These are phyloP conservation scores for Antechinus stuartii DNA, from an alignment of 2,113 vertebrate species.

Conservation along the genomic window DNA sequence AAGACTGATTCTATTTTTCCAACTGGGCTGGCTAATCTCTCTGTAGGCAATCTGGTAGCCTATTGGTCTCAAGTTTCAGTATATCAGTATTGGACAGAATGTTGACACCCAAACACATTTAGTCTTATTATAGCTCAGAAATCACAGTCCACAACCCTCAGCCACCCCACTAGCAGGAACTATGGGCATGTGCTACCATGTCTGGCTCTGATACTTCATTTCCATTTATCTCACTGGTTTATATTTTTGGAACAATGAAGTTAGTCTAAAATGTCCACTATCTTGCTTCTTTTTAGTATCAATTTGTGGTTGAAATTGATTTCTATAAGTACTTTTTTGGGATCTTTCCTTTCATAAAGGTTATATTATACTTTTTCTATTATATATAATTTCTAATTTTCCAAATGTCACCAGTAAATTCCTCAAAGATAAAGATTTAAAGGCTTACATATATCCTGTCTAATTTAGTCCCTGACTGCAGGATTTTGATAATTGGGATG, in stretches of 20 bases:
- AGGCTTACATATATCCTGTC: neutral
- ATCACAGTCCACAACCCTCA: neutral
- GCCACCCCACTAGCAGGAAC: neutral
- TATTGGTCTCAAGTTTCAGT: neutral
- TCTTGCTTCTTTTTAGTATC: neutral
- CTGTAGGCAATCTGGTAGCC: neutral
- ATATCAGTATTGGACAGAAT: neutral
- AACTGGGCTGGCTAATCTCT: neutral
- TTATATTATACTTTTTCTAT: neutral
- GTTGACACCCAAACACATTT: neutral
- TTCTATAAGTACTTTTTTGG: neutral
- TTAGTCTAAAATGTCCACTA: neutral
- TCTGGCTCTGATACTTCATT: neutral
- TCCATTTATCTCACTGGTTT: neutral
- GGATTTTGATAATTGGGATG: neutral
- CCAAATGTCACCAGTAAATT: neutral
- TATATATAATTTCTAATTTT: neutral
- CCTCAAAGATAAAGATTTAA: neutral
- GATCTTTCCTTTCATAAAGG: neutral
- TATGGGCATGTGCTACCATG: neutral
- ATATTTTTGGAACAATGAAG: neutral
- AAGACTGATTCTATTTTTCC: neutral
- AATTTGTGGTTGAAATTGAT: neutral
- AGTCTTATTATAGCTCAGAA: neutral
- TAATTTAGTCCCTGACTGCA: neutral